Evolutionary conservation across 2,888 invertebrate species (phyloP).

Genomic region (Lithosia quadra): DNA sequence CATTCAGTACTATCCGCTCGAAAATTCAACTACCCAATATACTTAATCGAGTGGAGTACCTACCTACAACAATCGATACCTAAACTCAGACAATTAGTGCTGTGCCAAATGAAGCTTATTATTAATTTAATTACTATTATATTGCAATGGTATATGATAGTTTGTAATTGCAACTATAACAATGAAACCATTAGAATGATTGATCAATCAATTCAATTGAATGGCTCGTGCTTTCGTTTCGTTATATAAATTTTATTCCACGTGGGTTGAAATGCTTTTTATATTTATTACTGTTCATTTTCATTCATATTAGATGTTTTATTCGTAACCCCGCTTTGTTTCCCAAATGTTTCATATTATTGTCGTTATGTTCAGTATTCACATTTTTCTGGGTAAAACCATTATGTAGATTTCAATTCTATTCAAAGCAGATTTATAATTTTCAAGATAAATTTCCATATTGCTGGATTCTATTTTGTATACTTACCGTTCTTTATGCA

Average conservation of each 20-base stretch:
- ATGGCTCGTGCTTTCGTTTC: neutral
- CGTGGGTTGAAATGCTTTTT: neutral
- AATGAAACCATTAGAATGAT: neutral
- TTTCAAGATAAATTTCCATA: slow-evolving; percentile 55
- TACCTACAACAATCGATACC: neutral
- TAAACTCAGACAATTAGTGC: neutral
- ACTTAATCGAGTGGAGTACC: neutral
- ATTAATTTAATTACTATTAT: neutral
- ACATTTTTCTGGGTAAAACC: slow-evolving; percentile 48
- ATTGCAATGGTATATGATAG: neutral
- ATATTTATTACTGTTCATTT: neutral
- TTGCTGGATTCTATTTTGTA: slow-evolving; percentile 43
- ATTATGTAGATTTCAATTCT: slow-evolving; percentile 58
- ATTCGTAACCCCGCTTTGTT: slow-evolving; percentile 48
- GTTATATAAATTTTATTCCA: neutral
- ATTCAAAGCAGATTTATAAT: slow-evolving; percentile 57
- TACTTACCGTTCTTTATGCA: slow-evolving; percentile 5
- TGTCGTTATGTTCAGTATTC: slow-evolving; percentile 47
- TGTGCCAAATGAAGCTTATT: neutral
- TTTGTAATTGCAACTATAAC: neutral
- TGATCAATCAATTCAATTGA: neutral
- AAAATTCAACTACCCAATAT: neutral
- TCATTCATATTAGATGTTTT: slow-evolving; percentile 21
- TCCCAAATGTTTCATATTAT: slow-evolving; percentile 46
- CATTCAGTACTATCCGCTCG: neutral